phyloP scores from a whole-genome alignment of 2,113 vertebrate genomes.

The Anseranas semipalmata region DNA sequence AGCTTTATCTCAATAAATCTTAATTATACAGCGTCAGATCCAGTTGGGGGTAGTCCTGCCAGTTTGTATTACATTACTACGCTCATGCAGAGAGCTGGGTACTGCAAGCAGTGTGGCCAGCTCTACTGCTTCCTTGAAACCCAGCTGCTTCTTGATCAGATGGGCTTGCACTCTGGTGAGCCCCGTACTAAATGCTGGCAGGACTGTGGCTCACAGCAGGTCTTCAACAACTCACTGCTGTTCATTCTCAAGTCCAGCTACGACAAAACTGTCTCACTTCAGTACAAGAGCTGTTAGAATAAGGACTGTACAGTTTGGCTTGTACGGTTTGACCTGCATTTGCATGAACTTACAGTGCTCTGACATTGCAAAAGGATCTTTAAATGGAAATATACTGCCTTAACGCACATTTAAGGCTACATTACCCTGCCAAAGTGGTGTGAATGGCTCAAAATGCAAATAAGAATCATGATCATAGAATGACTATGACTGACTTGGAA shows the following conservation, averaged over 20 bases:
- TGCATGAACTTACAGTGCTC: background rate
- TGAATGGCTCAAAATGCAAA: background rate
- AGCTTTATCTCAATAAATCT: background rate
- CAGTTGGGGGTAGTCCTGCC: background rate
- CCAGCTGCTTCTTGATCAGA: background rate
- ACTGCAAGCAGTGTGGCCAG: background rate
- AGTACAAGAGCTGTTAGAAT: background rate
- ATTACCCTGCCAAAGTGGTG: background rate
- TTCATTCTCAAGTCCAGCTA: background rate
- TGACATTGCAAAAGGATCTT: background rate
- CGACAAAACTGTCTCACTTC: background rate
- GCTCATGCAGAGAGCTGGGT: background rate
- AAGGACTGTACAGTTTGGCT: background rate
- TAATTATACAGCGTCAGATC: background rate
- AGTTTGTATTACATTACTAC: rapidly evolving
- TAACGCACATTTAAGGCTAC: background rate
- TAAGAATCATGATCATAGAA: background rate
- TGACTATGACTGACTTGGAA: constrained; percentile 26
- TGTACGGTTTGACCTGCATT: background rate
- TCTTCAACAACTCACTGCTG: background rate
- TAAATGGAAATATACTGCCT: background rate
- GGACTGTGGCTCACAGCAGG: background rate
- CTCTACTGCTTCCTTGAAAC: background rate
- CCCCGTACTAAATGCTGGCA: background rate
- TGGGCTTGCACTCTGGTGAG: background rate